A percentile compares a stretch with the other conserved stretches of the same genome.
Evolutionary conservation across 2,113 vertebrate species (phyloP).

Genomic region (Fulmarus glacialis): DNA sequence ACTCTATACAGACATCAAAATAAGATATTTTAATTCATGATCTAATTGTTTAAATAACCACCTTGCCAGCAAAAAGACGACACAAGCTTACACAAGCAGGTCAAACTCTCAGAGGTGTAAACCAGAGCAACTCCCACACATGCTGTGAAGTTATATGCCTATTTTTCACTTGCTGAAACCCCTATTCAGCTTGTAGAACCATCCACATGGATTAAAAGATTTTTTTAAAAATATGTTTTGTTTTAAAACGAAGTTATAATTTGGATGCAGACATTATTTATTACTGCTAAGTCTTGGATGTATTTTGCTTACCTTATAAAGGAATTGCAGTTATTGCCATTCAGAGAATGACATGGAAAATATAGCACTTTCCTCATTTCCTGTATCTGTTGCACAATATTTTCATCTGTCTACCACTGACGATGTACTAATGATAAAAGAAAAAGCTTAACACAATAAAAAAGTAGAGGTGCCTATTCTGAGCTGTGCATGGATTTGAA

Average conservation of each 20-base stretch:
- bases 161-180: background rate
- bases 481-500: background rate
- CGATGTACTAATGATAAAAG: background rate
- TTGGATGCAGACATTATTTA: background rate
- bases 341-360: background rate
- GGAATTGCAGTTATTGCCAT: background rate
- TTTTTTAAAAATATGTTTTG: background rate
- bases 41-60: background rate
- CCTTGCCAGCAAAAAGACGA: background rate
- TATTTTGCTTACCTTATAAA: background rate
- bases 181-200: background rate
- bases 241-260: background rate
- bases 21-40: background rate
- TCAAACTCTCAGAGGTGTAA: background rate
- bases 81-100: background rate
- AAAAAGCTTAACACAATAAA: background rate
- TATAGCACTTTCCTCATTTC: background rate
- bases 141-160: background rate
- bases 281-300: background rate
- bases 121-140: background rate
- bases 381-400: background rate
- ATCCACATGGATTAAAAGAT: background rate
- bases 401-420: background rate
- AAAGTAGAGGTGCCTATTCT: background rate
- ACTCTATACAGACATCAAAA: background rate